These are phyloP conservation scores for Eledone cirrhosa DNA, from an alignment of 2,888 invertebrate species.

Conservation along the genomic window DNA sequence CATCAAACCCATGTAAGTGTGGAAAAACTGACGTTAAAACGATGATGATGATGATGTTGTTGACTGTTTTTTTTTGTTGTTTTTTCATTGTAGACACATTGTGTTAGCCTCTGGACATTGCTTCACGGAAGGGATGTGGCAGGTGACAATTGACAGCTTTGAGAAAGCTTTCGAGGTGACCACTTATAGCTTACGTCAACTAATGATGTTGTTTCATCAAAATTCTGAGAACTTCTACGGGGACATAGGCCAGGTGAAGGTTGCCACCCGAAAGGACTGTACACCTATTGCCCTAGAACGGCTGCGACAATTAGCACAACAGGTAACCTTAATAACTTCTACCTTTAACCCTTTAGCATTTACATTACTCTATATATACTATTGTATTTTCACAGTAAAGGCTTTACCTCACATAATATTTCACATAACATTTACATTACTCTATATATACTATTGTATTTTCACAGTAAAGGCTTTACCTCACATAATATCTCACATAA, in stretches of 20 bases:
- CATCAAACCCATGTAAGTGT: too few relatives aligned
- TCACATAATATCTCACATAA: too few relatives aligned
- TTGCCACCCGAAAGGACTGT: constrained; percentile 89
- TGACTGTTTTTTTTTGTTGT: neutral
- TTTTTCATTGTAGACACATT: constrained; percentile 59
- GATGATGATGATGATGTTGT: too few relatives aligned
- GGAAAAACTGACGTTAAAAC: too few relatives aligned
- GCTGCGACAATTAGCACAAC: constrained; percentile 87
- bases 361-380: too few relatives aligned
- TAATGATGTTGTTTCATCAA: constrained; percentile 88
- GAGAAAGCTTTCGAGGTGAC: constrained; percentile 83
- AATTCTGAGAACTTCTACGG: constrained; percentile 95
- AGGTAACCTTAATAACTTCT: constrained; percentile 75
- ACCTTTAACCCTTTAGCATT: too few relatives aligned
- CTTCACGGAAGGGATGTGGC: constrained; percentile 85
- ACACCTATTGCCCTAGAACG: constrained; percentile 84
- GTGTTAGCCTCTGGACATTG: constrained; percentile 80
- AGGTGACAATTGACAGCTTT: constrained; percentile 82
- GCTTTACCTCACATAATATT: too few relatives aligned
- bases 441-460: too few relatives aligned
- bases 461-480: too few relatives aligned
- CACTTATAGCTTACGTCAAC: constrained; percentile 84
- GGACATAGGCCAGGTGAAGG: constrained; percentile 85
- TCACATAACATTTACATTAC: too few relatives aligned
- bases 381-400: too few relatives aligned